phyloP scores from a whole-genome alignment of 2,888 invertebrate species.

The Cheiracanthium punctorium region DNA sequence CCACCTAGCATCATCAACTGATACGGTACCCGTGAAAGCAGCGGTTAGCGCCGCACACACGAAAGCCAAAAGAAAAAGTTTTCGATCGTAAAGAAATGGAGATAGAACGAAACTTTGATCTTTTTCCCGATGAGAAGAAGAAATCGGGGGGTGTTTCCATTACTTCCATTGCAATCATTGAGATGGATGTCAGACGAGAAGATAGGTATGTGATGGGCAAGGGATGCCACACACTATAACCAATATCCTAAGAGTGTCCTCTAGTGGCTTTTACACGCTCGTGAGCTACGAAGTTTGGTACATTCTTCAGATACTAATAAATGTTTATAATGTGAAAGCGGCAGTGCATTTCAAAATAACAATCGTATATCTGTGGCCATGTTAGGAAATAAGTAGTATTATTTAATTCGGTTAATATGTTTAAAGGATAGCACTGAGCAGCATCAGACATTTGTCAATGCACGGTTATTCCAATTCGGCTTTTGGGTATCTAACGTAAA shows the following conservation, averaged over 20 bases:
- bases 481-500: no score
- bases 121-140: not conserved
- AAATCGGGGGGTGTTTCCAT: constrained; percentile 46
- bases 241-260: constrained; percentile 17
- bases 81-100: constrained; percentile 19
- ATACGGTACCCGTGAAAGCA: constrained; percentile 39
- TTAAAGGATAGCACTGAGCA: no score
- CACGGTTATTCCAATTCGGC: no score
- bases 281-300: not conserved
- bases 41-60: constrained; percentile 27
- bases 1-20: constrained; percentile 44
- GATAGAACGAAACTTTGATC: constrained; percentile 7
- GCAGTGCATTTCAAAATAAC: no score
- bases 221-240: constrained; percentile 4
- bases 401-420: no score
- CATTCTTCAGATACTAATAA: not conserved
- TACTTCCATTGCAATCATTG: constrained; percentile 50
- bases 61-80: constrained; percentile 8
- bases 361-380: no score
- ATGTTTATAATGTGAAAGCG: not conserved
- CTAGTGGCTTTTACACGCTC: not conserved
- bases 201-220: constrained; percentile 23
- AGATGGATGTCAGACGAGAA: constrained; percentile 30
- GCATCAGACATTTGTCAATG: no score
- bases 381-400: no score